A percentile compares a stretch with the other conserved stretches of the same genome.
Evolutionary conservation across 2,113 vertebrate genomes (phyloP).

Genomic region (Callaeas wilsoni): DNA sequence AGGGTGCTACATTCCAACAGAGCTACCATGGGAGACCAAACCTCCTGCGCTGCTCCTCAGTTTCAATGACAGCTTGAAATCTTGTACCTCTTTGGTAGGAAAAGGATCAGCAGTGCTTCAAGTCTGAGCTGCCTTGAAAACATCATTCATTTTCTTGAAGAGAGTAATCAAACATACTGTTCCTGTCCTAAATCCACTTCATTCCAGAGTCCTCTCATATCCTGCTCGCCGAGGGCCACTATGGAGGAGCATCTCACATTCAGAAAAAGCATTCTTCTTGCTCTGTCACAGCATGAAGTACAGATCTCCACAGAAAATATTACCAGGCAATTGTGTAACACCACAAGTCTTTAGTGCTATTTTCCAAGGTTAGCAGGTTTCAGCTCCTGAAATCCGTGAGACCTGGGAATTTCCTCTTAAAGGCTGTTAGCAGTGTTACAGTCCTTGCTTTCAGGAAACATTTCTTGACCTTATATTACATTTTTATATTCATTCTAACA

Average conservation of each 20-base stretch:
- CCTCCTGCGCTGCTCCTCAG: neutral
- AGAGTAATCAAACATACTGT: neutral
- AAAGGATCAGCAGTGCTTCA: neutral
- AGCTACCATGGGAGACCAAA: neutral
- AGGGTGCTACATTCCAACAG: neutral
- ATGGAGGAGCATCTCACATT: neutral
- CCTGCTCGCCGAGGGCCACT: neutral
- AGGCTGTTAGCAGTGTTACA: neutral
- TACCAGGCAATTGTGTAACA: neutral
- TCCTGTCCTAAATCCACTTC: neutral
- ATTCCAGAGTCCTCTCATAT: neutral
- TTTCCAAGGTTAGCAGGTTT: neutral
- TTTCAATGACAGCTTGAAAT: neutral
- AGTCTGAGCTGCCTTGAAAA: neutral
- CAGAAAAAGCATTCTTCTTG: neutral
- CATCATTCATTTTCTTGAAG: neutral
- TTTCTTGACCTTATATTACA: neutral
- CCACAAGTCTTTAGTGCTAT: neutral
- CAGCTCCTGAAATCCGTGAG: neutral
- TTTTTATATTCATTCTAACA: neutral
- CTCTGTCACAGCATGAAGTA: neutral
- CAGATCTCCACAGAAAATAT: neutral
- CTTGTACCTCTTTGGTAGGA: neutral
- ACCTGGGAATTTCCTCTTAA: neutral
- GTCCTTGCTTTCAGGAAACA: neutral